These are phyloP conservation scores for Galerucella calmariensis DNA, from an alignment of 2,888 invertebrate genomes.

Conservation along the genomic window DNA sequence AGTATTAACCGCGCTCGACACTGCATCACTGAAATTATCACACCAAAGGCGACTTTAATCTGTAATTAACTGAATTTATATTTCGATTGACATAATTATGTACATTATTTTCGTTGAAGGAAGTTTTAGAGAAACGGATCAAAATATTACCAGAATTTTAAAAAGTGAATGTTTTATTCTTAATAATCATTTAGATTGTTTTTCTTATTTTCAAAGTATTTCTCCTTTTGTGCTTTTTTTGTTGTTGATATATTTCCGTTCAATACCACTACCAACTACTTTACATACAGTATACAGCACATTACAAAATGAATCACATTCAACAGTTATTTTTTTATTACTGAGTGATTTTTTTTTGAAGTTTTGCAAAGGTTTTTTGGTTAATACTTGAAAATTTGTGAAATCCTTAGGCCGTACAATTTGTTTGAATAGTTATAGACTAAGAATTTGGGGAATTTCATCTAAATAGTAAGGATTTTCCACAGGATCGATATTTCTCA, in stretches of 20 bases:
- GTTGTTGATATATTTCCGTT: slow-evolving; percentile 38
- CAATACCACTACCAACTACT: slow-evolving; percentile 56
- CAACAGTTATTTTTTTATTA: slow-evolving; percentile 59
- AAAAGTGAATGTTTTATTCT: neutral
- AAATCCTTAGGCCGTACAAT: too few species aligned
- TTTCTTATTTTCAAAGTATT: slow-evolving; percentile 31
- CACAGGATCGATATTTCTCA: too few species aligned
- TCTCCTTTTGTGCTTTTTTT: slow-evolving; percentile 25
- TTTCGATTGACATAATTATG: too few species aligned
- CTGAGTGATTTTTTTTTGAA: slow-evolving; percentile 49
- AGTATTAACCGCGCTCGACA: too few species aligned
- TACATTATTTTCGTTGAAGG: too few species aligned
- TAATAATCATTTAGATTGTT: neutral
- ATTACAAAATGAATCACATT: slow-evolving; percentile 62
- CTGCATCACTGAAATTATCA: too few species aligned
- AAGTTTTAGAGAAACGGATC: too few species aligned
- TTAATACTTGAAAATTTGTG: slow-evolving; percentile 5
- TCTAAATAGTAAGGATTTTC: too few species aligned
- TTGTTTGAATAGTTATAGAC: too few species aligned
- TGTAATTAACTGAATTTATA: too few species aligned
- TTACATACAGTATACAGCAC: slow-evolving; percentile 62
- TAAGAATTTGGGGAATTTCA: too few species aligned
- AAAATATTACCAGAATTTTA: neutral
- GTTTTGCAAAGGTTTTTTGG: slow-evolving; percentile 26
- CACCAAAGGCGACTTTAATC: too few species aligned